Percentiles rank a stretch among this genome's conserved stretches.
Conservation (phyloP, 2,888 invertebrate genomes). For the Elegia similella region DNA sequence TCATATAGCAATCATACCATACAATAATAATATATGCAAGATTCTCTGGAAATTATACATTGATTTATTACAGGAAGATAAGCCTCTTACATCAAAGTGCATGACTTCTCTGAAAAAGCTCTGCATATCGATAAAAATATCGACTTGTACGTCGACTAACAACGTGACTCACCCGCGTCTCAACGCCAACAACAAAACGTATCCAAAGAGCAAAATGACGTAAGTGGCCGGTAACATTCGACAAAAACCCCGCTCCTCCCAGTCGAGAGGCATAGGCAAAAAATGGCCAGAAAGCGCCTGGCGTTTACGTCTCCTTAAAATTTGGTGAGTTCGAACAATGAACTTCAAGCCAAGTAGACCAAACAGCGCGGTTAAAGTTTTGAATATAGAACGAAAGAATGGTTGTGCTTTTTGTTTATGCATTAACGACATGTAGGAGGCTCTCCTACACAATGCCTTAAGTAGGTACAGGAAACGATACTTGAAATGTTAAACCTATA, state of each 20-base stretch:
- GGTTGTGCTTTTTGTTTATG: slow-evolving; percentile 42
- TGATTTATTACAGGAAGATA: background rate
- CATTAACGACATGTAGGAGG: slow-evolving; percentile 50
- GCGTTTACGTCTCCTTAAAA: slow-evolving; percentile 60
- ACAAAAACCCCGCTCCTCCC: slow-evolving; percentile 60
- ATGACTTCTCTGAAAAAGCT: slow-evolving; percentile 27
- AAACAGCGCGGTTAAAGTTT: slow-evolving; percentile 65
- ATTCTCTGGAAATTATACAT: background rate
- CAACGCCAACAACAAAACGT: slow-evolving; percentile 77
- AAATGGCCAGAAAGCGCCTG: slow-evolving; percentile 54
- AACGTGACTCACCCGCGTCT: slow-evolving; percentile 77
- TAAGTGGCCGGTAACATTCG: slow-evolving; percentile 57
- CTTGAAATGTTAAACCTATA: background rate
- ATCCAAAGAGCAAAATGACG: slow-evolving; percentile 58
- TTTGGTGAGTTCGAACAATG: slow-evolving; percentile 65
- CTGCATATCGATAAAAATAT: slow-evolving; percentile 57
- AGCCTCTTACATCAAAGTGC: slow-evolving; percentile 9
- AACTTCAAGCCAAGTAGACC: slow-evolving; percentile 80
- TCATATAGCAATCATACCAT: no score
- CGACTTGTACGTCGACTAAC: slow-evolving; percentile 57
- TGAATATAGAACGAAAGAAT: slow-evolving; percentile 63
- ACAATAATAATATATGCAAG: no score
- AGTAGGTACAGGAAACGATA: background rate
- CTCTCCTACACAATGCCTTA: slow-evolving; percentile 36
- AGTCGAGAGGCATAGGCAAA: slow-evolving; percentile 60